Evolutionary conservation across 2,797 vertebrate species (phyloP).

Genomic region (Ctenosaura bakeri): DNA sequence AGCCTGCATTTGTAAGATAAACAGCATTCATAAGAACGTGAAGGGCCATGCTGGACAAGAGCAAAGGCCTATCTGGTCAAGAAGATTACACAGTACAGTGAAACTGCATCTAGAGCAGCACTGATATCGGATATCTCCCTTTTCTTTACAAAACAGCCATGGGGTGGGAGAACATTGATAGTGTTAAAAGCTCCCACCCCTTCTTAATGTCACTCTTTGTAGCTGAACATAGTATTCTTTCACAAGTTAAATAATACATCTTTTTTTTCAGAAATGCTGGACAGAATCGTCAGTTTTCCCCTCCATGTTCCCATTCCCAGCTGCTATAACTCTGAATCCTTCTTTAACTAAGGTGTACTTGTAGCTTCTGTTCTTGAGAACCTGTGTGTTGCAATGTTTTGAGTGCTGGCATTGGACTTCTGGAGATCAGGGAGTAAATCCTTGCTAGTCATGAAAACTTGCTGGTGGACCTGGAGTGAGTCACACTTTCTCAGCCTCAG

Average conservation of each 20-base stretch:
- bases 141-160: background rate
- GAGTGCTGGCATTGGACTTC: too few species aligned
- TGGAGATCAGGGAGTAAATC: too few species aligned
- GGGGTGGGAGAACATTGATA: background rate
- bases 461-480: too few species aligned
- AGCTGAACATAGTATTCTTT: background rate
- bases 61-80: background rate
- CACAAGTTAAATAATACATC: background rate
- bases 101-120: background rate
- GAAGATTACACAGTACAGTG: background rate
- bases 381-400: too few species aligned
- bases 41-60: background rate
- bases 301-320: too few species aligned
- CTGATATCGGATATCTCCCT: background rate
- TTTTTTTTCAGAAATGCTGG: background rate
- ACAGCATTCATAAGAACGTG: background rate
- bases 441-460: too few species aligned
- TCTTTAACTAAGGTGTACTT: background rate
- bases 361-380: too few species aligned
- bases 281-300: background rate
- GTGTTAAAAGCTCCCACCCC: background rate
- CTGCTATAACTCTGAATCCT: background rate
- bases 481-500: too few species aligned
- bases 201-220: background rate
- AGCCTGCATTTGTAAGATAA: background rate